Percentiles rank a stretch among this genome's conserved stretches.
These are phyloP conservation scores for Achatina immaculata DNA, from an alignment of 1,140 invertebrate species.

Conservation along the genomic window DNA sequence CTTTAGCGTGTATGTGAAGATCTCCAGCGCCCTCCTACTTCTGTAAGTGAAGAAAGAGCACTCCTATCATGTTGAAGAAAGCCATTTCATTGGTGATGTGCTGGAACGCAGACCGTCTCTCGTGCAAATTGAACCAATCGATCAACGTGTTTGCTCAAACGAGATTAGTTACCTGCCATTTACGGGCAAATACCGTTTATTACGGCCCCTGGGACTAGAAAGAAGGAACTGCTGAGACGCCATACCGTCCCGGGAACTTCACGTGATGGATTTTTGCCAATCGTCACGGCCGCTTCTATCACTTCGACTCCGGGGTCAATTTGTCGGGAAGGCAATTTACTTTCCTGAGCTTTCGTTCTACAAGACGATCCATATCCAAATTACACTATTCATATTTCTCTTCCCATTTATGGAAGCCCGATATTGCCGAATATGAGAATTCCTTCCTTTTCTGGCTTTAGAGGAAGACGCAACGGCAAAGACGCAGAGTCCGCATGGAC, in stretches of 20 bases:
- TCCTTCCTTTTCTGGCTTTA: neutral
- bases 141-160: conserved; percentile 42
- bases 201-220: conserved; percentile 32
- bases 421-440: neutral
- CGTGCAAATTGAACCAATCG: conserved; percentile 36
- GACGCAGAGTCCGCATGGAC: neutral
- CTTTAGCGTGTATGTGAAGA: no score
- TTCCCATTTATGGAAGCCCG: neutral
- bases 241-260: conserved; percentile 2
- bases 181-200: conserved; percentile 42
- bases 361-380: conserved; percentile 30
- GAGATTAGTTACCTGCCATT: conserved; percentile 47
- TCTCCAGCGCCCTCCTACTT: no score
- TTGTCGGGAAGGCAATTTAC: conserved; percentile 35
- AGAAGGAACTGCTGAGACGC: conserved; percentile 16
- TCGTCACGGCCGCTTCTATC: conserved; percentile 34
- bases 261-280: conserved; percentile 18
- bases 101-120: conserved; percentile 14
- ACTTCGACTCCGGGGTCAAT: conserved; percentile 26
- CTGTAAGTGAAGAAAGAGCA: neutral
- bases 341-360: neutral
- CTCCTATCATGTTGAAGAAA: conserved; percentile 12
- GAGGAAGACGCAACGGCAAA: neutral
- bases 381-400: conserved; percentile 31
- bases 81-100: conserved; percentile 25